Evolutionary conservation across 2,113 vertebrate species (phyloP), one percentile per base, ranked within the genome.

Genomic region (Buteo buteo): DNA sequence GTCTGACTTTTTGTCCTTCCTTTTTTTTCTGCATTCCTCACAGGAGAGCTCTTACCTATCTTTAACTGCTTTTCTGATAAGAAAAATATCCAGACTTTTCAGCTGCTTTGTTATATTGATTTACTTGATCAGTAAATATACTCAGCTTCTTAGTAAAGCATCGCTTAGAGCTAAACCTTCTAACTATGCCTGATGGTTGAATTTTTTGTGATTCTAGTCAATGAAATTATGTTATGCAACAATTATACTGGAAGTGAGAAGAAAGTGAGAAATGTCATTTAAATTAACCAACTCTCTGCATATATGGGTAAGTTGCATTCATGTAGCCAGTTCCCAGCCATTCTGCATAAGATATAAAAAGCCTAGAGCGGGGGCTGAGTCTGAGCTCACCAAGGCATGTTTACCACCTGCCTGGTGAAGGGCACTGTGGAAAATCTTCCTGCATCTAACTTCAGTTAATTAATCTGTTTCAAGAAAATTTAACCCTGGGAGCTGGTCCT

Each of bases 321-420:
- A 72, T 13, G 25, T 32, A 62, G 40, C 3, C 49, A 32, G 10
- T 82, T 70, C 38, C 9, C 25, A 85, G 8, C 3, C 24, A 38
- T 58, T 54, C 54, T 44, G 38, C 3, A 0, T 22, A 40, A 86
- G 49, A 70, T 24, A 55, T 16, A 59, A 79, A 82, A 89, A 70
- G 10, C 13, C 13, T 32, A 38, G 16, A 69, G 32, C 0, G 0
- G 20, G 4, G 24, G 3, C 45, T 66, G 64, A 36, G 16, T 45
- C 45, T 66, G n/a, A 91, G 22, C 13, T 88, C 47, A 57, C 29
- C 21, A 21, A 81, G 36, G 26, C 16, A 15, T 38, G 55, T 61
- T 50, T 44, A 66, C 8, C 14, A 20, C 36, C 47, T 52, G 3
- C 8, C 13, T 31, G 7, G 5, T 82, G 38, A 79, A 49, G 28